Evolutionary conservation across 2,113 vertebrate genomes (phyloP), one percentile per base, ranked within the genome.

Genomic region (Stictonetta naevosa): DNA sequence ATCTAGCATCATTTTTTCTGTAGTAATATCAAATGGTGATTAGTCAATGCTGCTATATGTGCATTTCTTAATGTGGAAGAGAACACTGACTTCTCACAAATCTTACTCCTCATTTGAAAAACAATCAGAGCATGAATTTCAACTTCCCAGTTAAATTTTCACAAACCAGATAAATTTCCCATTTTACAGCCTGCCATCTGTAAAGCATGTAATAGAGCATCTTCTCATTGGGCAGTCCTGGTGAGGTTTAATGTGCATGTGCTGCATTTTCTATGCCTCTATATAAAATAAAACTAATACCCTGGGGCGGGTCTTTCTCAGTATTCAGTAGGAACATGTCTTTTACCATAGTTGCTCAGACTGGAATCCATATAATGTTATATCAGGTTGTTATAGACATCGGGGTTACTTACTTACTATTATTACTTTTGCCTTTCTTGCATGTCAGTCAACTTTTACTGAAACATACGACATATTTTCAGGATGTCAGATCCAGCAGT

Each of bases 211-310:
- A 31, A n/a, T 74, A 12, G 76, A 72, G 8, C 42, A 33, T 76
- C 19, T 59, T 58, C 36, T 56, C 19, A 42, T 55, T 1, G 5
- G 29, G 42, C 48, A 7, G 34, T 55, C 13, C 40, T 72, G 42
- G 40, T 0, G 0, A 79, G 20, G 36, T 40, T 59, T 80, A 64
- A 42, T 3, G 4, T 48, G 14, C 8, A 3, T 26, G 33, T 73
- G 34, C 36, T 31, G 52, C 6, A 13, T 74, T 78, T 81, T 74
- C 34, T 81, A 3, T 40, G 81, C 72, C 34, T 62, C 13, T 81
- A 0, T 46, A 73, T 90, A 69, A 88, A 84, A 33, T 33, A 13
- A 44, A 77, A 55, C 13, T 87, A 52, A n/a, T 81, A 53, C 38
- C n/a, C 5, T 38, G 15, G 4, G 22, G 18, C 0, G 2, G n/a